Evolutionary conservation across 2,888 invertebrate species (phyloP).

Genomic region (Dasypolia templi): DNA sequence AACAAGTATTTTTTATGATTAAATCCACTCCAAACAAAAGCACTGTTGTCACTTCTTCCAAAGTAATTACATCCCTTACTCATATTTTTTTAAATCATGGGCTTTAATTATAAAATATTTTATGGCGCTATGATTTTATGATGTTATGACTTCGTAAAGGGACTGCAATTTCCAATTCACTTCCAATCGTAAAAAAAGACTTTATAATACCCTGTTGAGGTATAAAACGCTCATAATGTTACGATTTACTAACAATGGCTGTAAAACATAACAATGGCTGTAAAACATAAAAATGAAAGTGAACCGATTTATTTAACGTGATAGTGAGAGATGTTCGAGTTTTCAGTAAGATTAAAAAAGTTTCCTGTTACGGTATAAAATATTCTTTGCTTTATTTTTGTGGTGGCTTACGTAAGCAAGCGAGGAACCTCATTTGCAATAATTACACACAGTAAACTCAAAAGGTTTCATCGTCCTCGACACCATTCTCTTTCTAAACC

Average conservation of each 20-base stretch:
- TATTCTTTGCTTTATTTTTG: too few relatives aligned
- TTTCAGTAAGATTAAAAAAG: conserved; percentile 1
- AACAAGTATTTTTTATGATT: background rate
- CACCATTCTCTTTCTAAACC: too few relatives aligned
- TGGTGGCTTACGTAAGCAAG: too few relatives aligned
- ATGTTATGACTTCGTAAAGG: conserved; percentile 36
- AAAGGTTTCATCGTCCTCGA: background rate
- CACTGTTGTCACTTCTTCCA: too few relatives aligned
- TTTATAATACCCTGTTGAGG: conserved; percentile 61
- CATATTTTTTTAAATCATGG: conserved; percentile 29
- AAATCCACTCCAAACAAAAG: background rate
- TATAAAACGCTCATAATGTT: conserved; percentile 61
- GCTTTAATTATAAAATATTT: conserved; percentile 52
- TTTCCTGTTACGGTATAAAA: background rate
- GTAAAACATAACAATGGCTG: too few relatives aligned
- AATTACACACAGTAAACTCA: background rate
- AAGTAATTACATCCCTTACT: conserved; percentile 37
- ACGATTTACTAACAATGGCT: conserved; percentile 57
- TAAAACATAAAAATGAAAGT: conserved; percentile 51
- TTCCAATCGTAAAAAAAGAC: conserved; percentile 62
- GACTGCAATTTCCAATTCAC: conserved; percentile 52
- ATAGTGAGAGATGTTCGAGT: conserved; percentile 41
- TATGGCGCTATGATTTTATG: conserved; percentile 24
- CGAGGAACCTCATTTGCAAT: too few relatives aligned
- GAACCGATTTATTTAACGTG: conserved; percentile 51